Evolutionary conservation across 2,113 vertebrate genomes (phyloP).

Genomic region (Strix aluco): DNA sequence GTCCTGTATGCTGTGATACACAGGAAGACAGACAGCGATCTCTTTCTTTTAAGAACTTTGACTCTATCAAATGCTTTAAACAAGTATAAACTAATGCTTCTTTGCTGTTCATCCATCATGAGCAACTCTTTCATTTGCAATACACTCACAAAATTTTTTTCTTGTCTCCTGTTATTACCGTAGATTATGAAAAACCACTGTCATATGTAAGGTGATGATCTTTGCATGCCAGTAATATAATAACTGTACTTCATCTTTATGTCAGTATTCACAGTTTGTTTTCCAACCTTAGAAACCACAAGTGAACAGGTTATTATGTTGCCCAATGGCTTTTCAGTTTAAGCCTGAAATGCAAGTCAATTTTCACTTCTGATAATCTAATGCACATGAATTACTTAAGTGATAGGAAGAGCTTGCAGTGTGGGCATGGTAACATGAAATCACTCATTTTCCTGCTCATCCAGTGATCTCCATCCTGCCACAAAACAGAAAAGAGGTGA

Average conservation of each 20-base stretch:
- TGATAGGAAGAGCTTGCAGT: neutral
- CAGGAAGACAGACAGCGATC: neutral
- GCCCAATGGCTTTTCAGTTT: neutral
- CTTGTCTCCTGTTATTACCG: neutral
- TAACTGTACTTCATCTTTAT: neutral
- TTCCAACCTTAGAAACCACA: neutral
- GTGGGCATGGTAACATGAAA: neutral
- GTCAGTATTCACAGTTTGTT: neutral
- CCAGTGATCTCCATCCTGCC: neutral
- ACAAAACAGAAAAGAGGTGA: neutral
- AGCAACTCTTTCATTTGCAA: neutral
- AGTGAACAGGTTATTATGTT: neutral
- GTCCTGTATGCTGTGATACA: fast-evolving
- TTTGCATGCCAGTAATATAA: neutral
- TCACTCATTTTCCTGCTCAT: neutral
- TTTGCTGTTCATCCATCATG: neutral
- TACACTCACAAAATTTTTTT: neutral
- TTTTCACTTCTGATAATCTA: neutral
- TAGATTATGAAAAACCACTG: neutral
- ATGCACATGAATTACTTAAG: neutral
- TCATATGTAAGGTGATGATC: neutral
- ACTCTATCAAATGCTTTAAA: neutral
- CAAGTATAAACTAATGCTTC: neutral
- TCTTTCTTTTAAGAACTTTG: neutral
- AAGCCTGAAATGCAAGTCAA: neutral